These are phyloP conservation scores for Sesamia nonagrioides DNA, from an alignment of 1,140 invertebrate genomes.

Conservation along the genomic window DNA sequence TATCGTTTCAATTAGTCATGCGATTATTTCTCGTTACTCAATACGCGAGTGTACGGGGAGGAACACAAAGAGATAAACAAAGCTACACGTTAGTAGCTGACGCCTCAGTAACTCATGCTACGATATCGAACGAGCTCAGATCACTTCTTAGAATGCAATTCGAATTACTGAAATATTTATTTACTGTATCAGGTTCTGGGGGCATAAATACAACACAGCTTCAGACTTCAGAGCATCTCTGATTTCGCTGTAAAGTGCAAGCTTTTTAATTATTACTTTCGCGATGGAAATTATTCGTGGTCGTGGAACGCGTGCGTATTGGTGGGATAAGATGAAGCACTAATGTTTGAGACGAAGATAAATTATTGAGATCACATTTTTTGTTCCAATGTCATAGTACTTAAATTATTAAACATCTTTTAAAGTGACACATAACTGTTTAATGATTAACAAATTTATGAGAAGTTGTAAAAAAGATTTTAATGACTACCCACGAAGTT, in stretches of 20 bases:
- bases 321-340: too few relatives aligned
- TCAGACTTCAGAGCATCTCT: slow-evolving; percentile 56
- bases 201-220: slow-evolving; percentile 68
- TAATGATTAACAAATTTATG: slow-evolving; percentile 21
- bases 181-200: slow-evolving; percentile 78
- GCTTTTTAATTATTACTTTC: slow-evolving; percentile 60
- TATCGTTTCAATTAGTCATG: slow-evolving; percentile 71
- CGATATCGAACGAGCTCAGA: slow-evolving; percentile 64
- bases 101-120: slow-evolving; percentile 67
- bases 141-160: slow-evolving; percentile 79
- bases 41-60: slow-evolving; percentile 58
- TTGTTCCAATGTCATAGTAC: slow-evolving; percentile 16
- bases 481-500: not conserved
- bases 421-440: slow-evolving; percentile 26
- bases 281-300: slow-evolving; percentile 54
- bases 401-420: slow-evolving; percentile 8
- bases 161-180: slow-evolving; percentile 80
- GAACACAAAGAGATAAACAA: slow-evolving; percentile 68
- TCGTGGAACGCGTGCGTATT: slow-evolving; percentile 26
- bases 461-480: slow-evolving; percentile 12
- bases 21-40: slow-evolving; percentile 76
- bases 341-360: too few relatives aligned
- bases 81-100: slow-evolving; percentile 64
- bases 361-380: not conserved
- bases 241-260: slow-evolving; percentile 59